Base-by-base conservation (phyloP, 2,888 invertebrate species). In the Eretmocerus hayati region DNA sequence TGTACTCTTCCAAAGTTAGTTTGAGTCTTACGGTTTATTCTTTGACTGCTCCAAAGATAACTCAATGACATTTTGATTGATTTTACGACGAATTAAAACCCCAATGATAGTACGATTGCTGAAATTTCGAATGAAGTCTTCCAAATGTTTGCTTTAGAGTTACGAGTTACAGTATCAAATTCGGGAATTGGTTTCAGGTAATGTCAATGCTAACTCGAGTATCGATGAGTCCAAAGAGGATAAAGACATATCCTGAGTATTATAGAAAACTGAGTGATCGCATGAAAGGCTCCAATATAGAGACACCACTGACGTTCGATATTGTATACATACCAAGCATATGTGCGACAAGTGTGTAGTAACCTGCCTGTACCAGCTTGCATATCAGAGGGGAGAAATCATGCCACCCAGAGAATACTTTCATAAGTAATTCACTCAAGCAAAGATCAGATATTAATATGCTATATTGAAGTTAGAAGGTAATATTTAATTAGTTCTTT, bases 401-500 rank as follows among this genome's bases (percentile, higher is more conserved):
- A 61, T 87, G 81, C 61, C 77, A 89, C 50, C 85, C 88, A 1
- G 87, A 87, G 68, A 83, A 88, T 64, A 87, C 86, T 0, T 78
- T 77, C 54, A 78, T 78, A 54, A 76, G 81, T 42, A 67, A 74
- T 20, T 61, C 69, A 42, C 65, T 75, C 15, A 76, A 79, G 1
- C 77, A 81, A 53, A 78, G 81, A 53, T 75, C 79, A 42, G 87
- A 89, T 63, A 68, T 87, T 13, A 88, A 88, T 64, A 70, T 83
- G 49, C 67, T 90, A 0, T 90, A 84, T 66, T 90, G 87, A 84
- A 83, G 83, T 49, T 79, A 13, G 86, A 88, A 74, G 79, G 87
- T 75, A 72, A 69, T 45, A 37, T 31, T 15, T 30, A 21, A 1
- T n/a, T n/a, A n/a, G n/a, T n/a, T n/a, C n/a, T n/a, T n/a, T 26